A percentile compares a stretch with the other conserved stretches of the same genome.
Evolutionary conservation across 2,113 vertebrate species (phyloP).

Genomic region (Pseudorectes ferrugineus): DNA sequence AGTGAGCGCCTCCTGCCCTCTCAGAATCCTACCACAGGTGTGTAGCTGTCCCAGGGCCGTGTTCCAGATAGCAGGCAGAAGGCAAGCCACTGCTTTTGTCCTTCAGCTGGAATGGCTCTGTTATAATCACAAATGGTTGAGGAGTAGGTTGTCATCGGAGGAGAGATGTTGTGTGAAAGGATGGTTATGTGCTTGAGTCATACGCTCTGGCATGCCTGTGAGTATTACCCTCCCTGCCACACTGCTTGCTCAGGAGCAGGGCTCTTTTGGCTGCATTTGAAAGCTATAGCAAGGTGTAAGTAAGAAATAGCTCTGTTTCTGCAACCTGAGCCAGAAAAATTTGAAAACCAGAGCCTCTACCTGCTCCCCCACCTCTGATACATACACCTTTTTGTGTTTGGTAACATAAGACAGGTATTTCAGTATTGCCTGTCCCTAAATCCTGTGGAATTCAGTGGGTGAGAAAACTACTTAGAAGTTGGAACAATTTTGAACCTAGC

Average conservation of each 20-base stretch:
- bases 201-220: not conserved
- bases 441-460: not conserved
- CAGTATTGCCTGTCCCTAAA: not conserved
- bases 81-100: not conserved
- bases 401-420: not conserved
- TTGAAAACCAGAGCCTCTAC: not conserved
- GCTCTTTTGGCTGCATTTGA: not conserved
- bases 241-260: not conserved
- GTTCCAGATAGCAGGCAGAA: not conserved
- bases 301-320: constrained; percentile 11
- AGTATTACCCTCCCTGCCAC: not conserved
- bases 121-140: not conserved
- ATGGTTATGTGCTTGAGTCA: not conserved
- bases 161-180: not conserved
- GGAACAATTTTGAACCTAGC: not conserved
- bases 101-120: not conserved
- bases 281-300: not conserved
- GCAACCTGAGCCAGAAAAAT: not conserved
- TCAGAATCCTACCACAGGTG: not conserved
- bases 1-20: not conserved
- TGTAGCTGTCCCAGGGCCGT: not conserved
- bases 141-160: not conserved
- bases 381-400: not conserved
- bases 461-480: not conserved
- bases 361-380: not conserved